Conservation (phyloP, 2,888 invertebrate species). For the Acanthopleura granulata region DNA sequence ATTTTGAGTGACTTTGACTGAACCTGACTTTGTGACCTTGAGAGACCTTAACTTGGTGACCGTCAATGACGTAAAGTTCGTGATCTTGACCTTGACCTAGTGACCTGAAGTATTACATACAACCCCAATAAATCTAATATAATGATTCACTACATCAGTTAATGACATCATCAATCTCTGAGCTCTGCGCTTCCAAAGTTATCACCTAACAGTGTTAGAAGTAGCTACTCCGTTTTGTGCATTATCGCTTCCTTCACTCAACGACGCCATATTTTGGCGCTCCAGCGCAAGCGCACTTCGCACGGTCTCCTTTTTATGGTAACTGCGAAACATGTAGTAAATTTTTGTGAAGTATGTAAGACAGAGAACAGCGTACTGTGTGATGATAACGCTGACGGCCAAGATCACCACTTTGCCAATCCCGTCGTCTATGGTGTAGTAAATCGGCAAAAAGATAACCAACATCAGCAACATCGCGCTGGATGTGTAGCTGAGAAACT, state of each 20-base stretch:
- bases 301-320: slow-evolving; percentile 10
- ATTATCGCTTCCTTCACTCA: not conserved
- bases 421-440: slow-evolving; percentile 1
- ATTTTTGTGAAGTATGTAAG: slow-evolving; percentile 12
- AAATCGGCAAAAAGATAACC: not conserved
- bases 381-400: not conserved
- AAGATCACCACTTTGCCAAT: not conserved
- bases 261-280: slow-evolving; percentile 3
- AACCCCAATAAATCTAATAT: too few relatives aligned
- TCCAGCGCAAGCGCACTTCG: not conserved
- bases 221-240: too few relatives aligned
- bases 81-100: too few relatives aligned
- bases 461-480: slow-evolving; percentile 5
- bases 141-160: too few relatives aligned
- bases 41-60: too few relatives aligned
- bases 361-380: slow-evolving; percentile 4
- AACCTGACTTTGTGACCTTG: too few relatives aligned
- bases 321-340: slow-evolving; percentile 12
- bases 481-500: slow-evolving; percentile 5
- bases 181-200: too few relatives aligned
- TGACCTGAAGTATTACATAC: too few relatives aligned
- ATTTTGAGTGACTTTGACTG: too few relatives aligned
- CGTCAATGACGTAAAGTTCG: too few relatives aligned
- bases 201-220: too few relatives aligned
- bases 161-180: too few relatives aligned